A percentile compares a stretch with the other conserved stretches of the same genome.
Conservation (phyloP, 1,140 invertebrate genomes). For the Drosophila bocki region DNA sequence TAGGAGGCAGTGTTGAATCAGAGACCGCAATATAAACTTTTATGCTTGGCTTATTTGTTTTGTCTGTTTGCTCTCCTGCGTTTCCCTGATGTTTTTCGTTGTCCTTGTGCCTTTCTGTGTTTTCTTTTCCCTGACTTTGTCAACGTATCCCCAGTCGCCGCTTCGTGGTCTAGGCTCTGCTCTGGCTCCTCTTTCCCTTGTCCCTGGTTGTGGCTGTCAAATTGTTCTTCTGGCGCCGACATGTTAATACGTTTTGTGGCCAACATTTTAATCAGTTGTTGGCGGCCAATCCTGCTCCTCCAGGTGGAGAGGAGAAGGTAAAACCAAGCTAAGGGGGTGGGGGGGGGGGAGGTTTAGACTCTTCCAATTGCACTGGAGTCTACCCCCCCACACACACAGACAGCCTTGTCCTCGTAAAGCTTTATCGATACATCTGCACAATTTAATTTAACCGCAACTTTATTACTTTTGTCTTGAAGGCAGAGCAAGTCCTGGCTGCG, state of each 20-base stretch:
- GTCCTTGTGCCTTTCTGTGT: conserved; percentile 11
- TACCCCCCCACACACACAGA: neutral
- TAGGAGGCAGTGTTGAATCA: conserved; percentile 58
- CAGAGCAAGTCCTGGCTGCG: neutral
- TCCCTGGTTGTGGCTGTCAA: conserved; percentile 9
- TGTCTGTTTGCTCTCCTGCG: conserved; percentile 67
- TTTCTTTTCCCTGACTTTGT: conserved; percentile 59
- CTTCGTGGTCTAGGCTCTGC: conserved; percentile 1
- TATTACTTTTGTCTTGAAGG: conserved; percentile 64
- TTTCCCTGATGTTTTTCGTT: conserved; percentile 11
- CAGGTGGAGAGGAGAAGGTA: too few relatives aligned
- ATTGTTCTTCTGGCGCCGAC: conserved; percentile 65
- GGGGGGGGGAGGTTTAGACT: neutral
- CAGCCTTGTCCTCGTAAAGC: conserved; percentile 50
- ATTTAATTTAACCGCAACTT: conserved; percentile 82
- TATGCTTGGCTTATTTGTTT: conserved; percentile 82
- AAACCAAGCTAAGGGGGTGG: too few relatives aligned
- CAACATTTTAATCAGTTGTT: conserved; percentile 73
- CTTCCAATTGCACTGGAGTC: neutral
- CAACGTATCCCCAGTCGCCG: neutral
- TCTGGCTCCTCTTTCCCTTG: neutral
- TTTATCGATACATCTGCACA: conserved; percentile 79
- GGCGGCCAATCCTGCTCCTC: neutral
- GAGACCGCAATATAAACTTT: conserved; percentile 83
- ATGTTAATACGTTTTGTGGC: conserved; percentile 81